These are phyloP conservation scores for Drosophila littoralis DNA, from an alignment of 1,140 invertebrate species.

Conservation along the genomic window DNA sequence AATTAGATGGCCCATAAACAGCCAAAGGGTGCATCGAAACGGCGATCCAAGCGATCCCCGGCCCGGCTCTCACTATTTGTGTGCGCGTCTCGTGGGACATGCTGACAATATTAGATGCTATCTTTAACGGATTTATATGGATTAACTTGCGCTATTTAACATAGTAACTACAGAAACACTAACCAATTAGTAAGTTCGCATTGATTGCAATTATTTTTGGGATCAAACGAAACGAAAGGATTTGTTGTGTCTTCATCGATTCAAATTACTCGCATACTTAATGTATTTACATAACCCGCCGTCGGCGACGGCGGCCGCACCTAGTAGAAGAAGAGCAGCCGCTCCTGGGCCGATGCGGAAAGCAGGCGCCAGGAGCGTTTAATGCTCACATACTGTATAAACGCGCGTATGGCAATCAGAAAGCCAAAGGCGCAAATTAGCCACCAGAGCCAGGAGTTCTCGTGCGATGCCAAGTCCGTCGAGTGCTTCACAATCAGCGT, in stretches of 20 bases:
- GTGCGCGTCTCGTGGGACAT: slow-evolving; percentile 34
- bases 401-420: slow-evolving; percentile 93
- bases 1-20: slow-evolving; percentile 17
- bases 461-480: slow-evolving; percentile 92
- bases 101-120: slow-evolving; percentile 10
- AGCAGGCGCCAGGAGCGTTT: slow-evolving; percentile 94
- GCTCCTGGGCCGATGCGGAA: slow-evolving; percentile 93
- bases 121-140: slow-evolving; percentile 31
- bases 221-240: slow-evolving; percentile 33
- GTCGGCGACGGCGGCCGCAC: slow-evolving; percentile 46
- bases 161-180: slow-evolving; percentile 74
- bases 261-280: slow-evolving; percentile 39
- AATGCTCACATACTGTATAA: slow-evolving; percentile 95
- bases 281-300: slow-evolving; percentile 67
- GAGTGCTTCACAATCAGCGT: slow-evolving; percentile 96
- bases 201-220: slow-evolving; percentile 29
- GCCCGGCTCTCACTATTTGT: slow-evolving; percentile 15
- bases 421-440: slow-evolving; percentile 95
- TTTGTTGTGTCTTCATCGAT: slow-evolving; percentile 1
- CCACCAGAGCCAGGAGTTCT: slow-evolving; percentile 96
- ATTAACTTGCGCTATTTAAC: slow-evolving; percentile 78
- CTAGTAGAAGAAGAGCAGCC: slow-evolving; percentile 94
- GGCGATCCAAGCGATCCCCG: not conserved
- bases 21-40: slow-evolving; percentile 27
- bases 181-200: slow-evolving; percentile 56